These are phyloP conservation scores for Carcina quercana DNA, from an alignment of 2,888 invertebrate species.

Conservation along the genomic window DNA sequence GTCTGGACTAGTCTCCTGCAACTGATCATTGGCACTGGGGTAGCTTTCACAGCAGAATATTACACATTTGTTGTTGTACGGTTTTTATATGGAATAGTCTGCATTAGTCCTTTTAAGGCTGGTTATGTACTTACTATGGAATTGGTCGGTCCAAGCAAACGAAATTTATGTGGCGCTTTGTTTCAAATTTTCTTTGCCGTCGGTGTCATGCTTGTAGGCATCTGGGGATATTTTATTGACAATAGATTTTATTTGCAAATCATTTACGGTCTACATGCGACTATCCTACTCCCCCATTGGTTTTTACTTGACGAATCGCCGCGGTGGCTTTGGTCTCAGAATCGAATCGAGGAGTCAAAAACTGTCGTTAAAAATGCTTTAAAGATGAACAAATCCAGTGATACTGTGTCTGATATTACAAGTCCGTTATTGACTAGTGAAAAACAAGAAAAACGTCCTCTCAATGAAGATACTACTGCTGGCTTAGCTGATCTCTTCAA, in stretches of 20 bases:
- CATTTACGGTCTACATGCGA: conserved; percentile 83
- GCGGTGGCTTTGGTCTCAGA: conserved; percentile 91
- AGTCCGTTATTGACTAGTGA: conserved; percentile 77
- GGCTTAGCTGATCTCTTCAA: conserved; percentile 83
- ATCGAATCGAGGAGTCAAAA: conserved; percentile 81
- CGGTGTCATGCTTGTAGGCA: conserved; percentile 87
- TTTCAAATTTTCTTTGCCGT: conserved; percentile 86
- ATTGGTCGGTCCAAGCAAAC: conserved; percentile 84
- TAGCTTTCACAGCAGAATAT: conserved; percentile 84
- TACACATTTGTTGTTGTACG: conserved; percentile 79
- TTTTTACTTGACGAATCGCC: conserved; percentile 92
- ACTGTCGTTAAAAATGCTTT: conserved; percentile 83
- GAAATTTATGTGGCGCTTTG: conserved; percentile 87
- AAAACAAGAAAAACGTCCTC: conserved; percentile 57
- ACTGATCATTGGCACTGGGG: conserved; percentile 79
- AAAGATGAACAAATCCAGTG: conserved; percentile 78
- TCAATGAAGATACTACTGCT: conserved; percentile 61
- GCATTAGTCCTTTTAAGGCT: conserved; percentile 83
- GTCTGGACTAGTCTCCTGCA: conserved; percentile 84
- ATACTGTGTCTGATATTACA: conserved; percentile 77
- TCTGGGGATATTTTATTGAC: conserved; percentile 85
- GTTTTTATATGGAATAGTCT: conserved; percentile 86
- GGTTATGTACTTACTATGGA: conserved; percentile 86
- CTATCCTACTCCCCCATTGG: conserved; percentile 83
- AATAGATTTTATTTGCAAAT: conserved; percentile 84